Base-by-base conservation (phyloP, 1,140 invertebrate genomes). In the Phymorhynchus buccinoides region DNA sequence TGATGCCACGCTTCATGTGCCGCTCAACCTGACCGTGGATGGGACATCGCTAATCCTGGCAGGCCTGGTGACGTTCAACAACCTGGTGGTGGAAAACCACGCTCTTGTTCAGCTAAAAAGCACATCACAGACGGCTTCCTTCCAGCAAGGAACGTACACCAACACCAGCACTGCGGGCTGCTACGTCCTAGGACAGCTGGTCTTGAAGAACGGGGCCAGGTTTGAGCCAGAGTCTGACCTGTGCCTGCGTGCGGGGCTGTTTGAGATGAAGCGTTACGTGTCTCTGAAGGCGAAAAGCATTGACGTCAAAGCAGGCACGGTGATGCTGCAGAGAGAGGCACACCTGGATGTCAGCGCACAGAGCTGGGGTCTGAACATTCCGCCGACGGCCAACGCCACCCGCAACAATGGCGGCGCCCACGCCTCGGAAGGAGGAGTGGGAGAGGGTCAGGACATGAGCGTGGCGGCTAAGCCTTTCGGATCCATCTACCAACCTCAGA, bases 181-280 rank as follows among this genome's bases (percentile, higher is more conserved):
- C 16, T 91, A 90, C 78, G 35, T 85, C 27, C 85, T 91, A 16
- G 84, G 85, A 4, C 87, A 83, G 7, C 80, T 91, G 0, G 83
- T 85, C 18, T 83, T 91, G 4, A 90, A 91, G 78, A 82, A 87
- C 68, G 88, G 88, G 3, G 88, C 89, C 0, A 44, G 83, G 18
- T 90, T 90, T 39, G 79, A 86, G 42, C 84, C 87, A 0, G 83
- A 86, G 41, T 73, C 81, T 39, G 88, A 86, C 84, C 85, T 91
- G 9, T 83, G 83, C 0, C 84, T 91, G 79, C 85, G 78, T 3
- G 87, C 87, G 2, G 89, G 87, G 30, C 85, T 80, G 6, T 83
- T 91, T 41, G 89, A 91, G 52, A 86, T 91, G 84, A 90, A 90
- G 77, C 80, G 90, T 22, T 89, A 84, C 85, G 88, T 91, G 42